Base-by-base conservation (phyloP, 2,888 invertebrate genomes). In the Hyposoter didymator region DNA sequence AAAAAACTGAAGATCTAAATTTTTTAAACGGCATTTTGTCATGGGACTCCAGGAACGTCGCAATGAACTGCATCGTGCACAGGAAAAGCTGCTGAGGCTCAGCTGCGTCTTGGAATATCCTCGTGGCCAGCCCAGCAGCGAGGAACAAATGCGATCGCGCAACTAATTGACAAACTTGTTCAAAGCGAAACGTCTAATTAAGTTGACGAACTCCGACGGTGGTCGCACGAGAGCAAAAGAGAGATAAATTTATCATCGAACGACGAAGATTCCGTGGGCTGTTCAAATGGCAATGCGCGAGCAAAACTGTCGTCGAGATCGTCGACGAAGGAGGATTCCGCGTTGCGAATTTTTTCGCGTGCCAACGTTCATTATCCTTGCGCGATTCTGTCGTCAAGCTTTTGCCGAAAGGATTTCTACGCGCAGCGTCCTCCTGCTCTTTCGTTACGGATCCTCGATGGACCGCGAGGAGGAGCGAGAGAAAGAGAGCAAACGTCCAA, bases 161-260 rank as follows among this genome's bases (percentile, higher is more conserved):
- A 83, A 84, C 87, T 87, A 88, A 87, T 88, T 88, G 88, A 88
- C 84, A 80, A 82, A 69, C 66, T 72, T 59, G 82, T 35, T 64
- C 52, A 66, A 32, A 75, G 62, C 79, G 82, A 87, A 87, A 87
- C 78, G 59, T 82, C 84, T 88, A 84, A 88, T 88, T 88, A 84
- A 88, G 87, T 87, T 85, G 82, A 82, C 78, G 78, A 32, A 6
- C 59, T 47, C 49, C 66, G 70, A 66, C 22, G 88, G 87, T 87
- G 87, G 86, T 88, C 87, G 83, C 43, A 62, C 55, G 28, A 67
- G 35, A 22, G 19, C n/a, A 32, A 45, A 14, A 66, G 49, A 35
- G 22, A 59, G 1, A 19, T 8, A 19, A 8, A 52, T 52, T 2
- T 1, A 52, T 52, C 12, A 49, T 80, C n/a, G 73, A 64, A 79